Evolutionary conservation across 2,888 invertebrate genomes (phyloP).

Genomic region (Eupithecia exiguata): DNA sequence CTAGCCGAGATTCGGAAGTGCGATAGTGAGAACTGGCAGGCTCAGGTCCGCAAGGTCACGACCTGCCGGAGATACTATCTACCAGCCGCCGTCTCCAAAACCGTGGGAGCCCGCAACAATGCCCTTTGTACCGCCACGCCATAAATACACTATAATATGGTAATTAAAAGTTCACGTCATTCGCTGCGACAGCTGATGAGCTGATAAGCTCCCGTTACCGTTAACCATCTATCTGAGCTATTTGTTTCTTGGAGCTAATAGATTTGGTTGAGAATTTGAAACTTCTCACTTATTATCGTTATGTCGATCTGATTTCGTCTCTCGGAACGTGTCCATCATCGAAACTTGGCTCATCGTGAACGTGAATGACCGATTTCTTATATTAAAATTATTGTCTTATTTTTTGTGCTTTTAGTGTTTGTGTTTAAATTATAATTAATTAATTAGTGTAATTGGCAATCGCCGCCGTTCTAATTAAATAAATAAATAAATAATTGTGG

Average conservation of each 20-base stretch:
- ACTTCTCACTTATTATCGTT: conserved; percentile 2
- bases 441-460: no score
- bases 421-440: no score
- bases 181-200: conserved; percentile 51
- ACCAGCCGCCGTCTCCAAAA: conserved; percentile 67
- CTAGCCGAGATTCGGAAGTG: conserved; percentile 62
- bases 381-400: no score
- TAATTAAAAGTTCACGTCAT: conserved; percentile 70
- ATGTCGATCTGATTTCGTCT: background rate
- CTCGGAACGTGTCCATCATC: conserved; percentile 1
- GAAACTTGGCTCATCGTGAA: background rate
- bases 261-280: conserved; percentile 14
- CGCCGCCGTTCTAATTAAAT: no score
- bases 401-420: no score
- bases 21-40: conserved; percentile 64
- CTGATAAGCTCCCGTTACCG: conserved; percentile 26
- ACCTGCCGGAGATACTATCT: conserved; percentile 67
- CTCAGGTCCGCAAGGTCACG: conserved; percentile 73
- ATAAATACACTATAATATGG: conserved; percentile 73
- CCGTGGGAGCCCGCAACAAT: conserved; percentile 74
- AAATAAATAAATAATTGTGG: no score
- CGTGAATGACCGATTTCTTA: no score
- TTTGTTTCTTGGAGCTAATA: conserved; percentile 24
- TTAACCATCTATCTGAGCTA: conserved; percentile 30
- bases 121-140: conserved; percentile 59